Conservation (phyloP, 2,888 invertebrate genomes). For the Prenolepis imparis region DNA sequence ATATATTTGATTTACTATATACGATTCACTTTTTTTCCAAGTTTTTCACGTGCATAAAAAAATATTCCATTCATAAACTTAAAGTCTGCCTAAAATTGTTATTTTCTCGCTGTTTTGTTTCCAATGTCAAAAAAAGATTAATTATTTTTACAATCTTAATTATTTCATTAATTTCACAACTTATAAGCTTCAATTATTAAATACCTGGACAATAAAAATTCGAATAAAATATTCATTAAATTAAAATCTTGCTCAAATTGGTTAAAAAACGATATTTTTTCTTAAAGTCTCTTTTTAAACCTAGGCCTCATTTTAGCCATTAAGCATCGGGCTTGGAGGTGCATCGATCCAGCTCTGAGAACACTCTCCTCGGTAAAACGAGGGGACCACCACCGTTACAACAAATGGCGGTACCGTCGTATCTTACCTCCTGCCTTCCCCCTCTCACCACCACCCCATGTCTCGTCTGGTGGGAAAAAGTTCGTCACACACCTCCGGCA, state of each 20-base stretch:
- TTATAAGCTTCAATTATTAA: background rate
- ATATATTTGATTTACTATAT: background rate
- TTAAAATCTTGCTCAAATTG: background rate
- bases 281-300: background rate
- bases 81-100: background rate
- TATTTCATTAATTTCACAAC: constrained; percentile 12
- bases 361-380: constrained; percentile 17
- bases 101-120: background rate
- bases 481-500: constrained; percentile 41
- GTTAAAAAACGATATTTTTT: background rate
- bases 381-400: constrained; percentile 40
- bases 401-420: constrained; percentile 56
- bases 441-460: constrained; percentile 13
- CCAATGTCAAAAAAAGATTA: background rate
- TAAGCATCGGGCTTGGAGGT: background rate
- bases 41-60: background rate
- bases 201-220: background rate
- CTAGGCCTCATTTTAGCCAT: background rate
- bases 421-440: constrained; percentile 29
- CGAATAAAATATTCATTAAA: background rate
- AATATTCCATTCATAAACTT: background rate
- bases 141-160: background rate
- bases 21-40: background rate
- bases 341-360: constrained; percentile 27
- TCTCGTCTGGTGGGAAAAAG: constrained; percentile 48